Conservation (phyloP, 1,140 invertebrate species). For the Acyrthosiphon pisum region DNA sequence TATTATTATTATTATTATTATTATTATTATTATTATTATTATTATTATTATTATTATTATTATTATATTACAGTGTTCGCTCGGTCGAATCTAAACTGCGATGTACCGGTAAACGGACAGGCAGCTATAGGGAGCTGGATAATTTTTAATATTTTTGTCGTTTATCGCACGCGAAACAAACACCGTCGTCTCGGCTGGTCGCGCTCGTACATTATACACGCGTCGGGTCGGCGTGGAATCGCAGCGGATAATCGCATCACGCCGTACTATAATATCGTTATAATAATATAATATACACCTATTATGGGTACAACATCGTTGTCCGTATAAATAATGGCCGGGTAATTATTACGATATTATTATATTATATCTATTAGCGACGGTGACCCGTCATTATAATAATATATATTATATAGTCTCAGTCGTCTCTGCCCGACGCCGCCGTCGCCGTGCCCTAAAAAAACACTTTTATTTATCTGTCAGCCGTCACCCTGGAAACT, state of each 20-base stretch:
- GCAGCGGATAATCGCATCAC: background rate
- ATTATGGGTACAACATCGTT: background rate
- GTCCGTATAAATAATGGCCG: background rate
- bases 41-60: background rate
- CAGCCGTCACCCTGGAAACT: background rate
- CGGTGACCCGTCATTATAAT: background rate
- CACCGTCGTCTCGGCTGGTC: background rate
- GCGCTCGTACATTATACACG: too few species aligned
- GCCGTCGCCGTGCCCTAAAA: background rate
- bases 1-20: too few species aligned
- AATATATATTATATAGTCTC: background rate
- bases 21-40: background rate
- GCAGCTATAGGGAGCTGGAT: background rate
- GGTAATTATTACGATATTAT: background rate
- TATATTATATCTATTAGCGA: slow-evolving; percentile 21
- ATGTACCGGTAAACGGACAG: background rate
- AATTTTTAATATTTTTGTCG: background rate
- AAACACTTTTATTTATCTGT: background rate
- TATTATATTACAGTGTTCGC: background rate
- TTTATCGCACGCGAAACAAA: background rate
- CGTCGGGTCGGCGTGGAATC: background rate
- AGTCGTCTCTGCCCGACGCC: background rate
- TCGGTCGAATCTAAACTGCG: background rate
- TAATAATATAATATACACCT: background rate
- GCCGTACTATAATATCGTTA: background rate